A percentile compares a stretch with the other conserved stretches of the same genome.
Evolutionary conservation across 2,113 vertebrate genomes (phyloP).

Genomic region (Thunnus maccoyii): DNA sequence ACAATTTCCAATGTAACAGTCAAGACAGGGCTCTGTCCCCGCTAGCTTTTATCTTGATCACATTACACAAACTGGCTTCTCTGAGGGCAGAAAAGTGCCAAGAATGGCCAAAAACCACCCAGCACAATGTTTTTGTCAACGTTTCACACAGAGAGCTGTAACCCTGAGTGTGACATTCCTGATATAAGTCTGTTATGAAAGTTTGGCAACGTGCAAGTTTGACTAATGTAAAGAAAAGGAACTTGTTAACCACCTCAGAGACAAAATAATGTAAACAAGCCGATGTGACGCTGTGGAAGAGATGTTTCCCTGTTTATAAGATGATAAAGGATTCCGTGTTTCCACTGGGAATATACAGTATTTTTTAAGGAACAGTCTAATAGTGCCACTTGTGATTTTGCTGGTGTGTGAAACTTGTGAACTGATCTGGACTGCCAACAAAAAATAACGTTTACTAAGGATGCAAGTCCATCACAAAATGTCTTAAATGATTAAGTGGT

Average conservation of each 20-base stretch:
- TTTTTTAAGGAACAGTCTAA: not conserved
- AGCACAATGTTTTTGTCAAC: slow-evolving; percentile 1
- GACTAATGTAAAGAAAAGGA: not conserved
- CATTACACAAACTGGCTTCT: not conserved
- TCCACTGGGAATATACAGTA: too few species aligned
- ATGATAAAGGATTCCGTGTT: too few species aligned
- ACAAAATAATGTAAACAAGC: not conserved
- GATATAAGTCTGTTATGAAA: not conserved
- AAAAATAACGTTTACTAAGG: too few species aligned
- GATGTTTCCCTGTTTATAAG: not conserved
- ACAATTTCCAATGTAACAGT: slow-evolving; percentile 3
- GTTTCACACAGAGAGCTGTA: not conserved
- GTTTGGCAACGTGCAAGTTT: too few species aligned
- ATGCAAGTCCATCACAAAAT: too few species aligned
- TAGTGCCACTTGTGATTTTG: not conserved
- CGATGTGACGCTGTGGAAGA: not conserved
- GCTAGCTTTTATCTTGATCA: too few species aligned
- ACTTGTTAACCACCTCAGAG: not conserved
- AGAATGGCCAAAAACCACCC: too few species aligned
- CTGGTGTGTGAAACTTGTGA: not conserved
- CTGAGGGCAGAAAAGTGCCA: not conserved
- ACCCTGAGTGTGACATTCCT: not conserved
- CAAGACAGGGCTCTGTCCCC: not conserved
- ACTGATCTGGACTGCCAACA: too few species aligned
- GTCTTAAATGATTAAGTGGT: too few species aligned